These are phyloP conservation scores for Drosophila suboccidentalis DNA, from an alignment of 2,888 invertebrate species.

Conservation along the genomic window DNA sequence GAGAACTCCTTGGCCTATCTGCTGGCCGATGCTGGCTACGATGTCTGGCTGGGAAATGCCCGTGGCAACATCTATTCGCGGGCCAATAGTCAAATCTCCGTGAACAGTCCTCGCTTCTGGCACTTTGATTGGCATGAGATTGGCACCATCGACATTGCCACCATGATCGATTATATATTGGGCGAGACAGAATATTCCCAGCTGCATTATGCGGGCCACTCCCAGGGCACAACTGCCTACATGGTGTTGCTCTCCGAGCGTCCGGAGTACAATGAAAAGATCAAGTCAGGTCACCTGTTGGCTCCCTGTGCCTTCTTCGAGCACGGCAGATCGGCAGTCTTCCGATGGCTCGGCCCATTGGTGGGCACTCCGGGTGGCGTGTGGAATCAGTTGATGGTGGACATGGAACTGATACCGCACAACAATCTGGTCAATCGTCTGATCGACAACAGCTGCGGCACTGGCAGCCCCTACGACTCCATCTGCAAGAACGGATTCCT, in stretches of 20 bases:
- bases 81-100: slow-evolving; percentile 76
- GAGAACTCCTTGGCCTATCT: slow-evolving; percentile 80
- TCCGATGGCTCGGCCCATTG: slow-evolving; percentile 84
- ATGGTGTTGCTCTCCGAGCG: slow-evolving; percentile 73
- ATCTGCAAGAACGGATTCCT: slow-evolving; percentile 74
- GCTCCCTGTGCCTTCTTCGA: slow-evolving; percentile 86
- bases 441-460: slow-evolving; percentile 70
- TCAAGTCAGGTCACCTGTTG: slow-evolving; percentile 80
- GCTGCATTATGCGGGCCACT: slow-evolving; percentile 83
- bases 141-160: slow-evolving; percentile 87
- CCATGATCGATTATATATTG: slow-evolving; percentile 82
- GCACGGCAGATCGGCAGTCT: slow-evolving; percentile 86
- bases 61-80: slow-evolving; percentile 83
- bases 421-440: slow-evolving; percentile 69
- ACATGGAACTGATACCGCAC: slow-evolving; percentile 74
- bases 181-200: slow-evolving; percentile 48
- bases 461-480: slow-evolving; percentile 36
- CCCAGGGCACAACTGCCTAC: slow-evolving; percentile 82
- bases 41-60: slow-evolving; percentile 84
- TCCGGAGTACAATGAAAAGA: slow-evolving; percentile 78
- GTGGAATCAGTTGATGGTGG: slow-evolving; percentile 64
- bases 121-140: slow-evolving; percentile 94
- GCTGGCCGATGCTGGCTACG: slow-evolving; percentile 83
- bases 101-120: slow-evolving; percentile 80
- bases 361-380: slow-evolving; percentile 74